phyloP scores from a whole-genome alignment of 2,797 vertebrate species.

The Gambelia wislizenii region DNA sequence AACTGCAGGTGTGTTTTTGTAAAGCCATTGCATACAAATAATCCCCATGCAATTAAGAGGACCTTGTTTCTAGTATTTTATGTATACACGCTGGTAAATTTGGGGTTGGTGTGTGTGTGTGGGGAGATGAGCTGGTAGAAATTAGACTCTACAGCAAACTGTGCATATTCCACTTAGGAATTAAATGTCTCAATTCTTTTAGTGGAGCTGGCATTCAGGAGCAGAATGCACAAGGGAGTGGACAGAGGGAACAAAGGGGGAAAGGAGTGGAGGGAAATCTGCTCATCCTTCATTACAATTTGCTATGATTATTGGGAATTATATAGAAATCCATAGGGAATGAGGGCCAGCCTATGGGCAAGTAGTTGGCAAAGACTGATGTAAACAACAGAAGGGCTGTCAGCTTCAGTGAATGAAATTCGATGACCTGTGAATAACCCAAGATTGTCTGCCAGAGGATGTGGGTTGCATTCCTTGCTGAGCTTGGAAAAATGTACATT shows the following conservation, averaged over 20 bases:
- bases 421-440: background rate
- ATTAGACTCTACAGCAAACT: background rate
- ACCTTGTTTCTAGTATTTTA: background rate
- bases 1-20: background rate
- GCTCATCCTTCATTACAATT: background rate
- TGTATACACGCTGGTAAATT: background rate
- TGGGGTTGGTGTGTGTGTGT: background rate
- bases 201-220: background rate
- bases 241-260: background rate
- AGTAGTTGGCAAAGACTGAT: background rate
- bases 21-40: background rate
- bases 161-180: background rate
- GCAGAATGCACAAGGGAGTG: background rate
- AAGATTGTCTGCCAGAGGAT: background rate
- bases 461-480: background rate
- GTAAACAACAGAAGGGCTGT: background rate
- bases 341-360: background rate
- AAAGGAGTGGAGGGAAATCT: background rate
- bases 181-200: background rate
- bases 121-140: background rate
- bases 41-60: background rate
- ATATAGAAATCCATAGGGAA: background rate
- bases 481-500: no score
- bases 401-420: background rate
- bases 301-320: background rate